Evolutionary conservation across 35 echinoderm and acorn worm species (phyloP).

Genomic region (Amphiura filiformis): DNA sequence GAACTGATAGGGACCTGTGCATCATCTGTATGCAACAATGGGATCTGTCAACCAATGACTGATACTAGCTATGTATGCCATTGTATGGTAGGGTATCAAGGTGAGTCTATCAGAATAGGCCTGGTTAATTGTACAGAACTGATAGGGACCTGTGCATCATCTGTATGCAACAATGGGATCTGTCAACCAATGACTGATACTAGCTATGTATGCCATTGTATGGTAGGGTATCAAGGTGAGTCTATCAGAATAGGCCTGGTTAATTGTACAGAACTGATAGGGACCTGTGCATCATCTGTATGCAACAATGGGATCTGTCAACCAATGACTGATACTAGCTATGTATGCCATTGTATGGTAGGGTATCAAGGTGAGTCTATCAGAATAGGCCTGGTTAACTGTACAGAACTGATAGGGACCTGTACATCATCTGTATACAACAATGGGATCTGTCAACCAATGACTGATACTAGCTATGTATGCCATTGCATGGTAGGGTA

Average conservation of each 20-base stretch:
- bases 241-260: neutral
- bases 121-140: neutral
- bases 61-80: neutral
- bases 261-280: neutral
- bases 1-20: neutral
- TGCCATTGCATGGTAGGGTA: neutral
- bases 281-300: neutral
- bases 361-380: neutral
- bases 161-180: neutral
- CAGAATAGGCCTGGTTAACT: too few relatives aligned
- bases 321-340: neutral
- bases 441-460: neutral
- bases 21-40: neutral
- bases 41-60: neutral
- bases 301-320: neutral
- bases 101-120: neutral
- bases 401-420: neutral
- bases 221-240: neutral
- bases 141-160: neutral
- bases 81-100: conserved; percentile 6
- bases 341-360: neutral
- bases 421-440: neutral
- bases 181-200: neutral
- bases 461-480: neutral
- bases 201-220: neutral